Conservation (phyloP, 2,888 invertebrate species). For the Iphiclides podalirius region DNA sequence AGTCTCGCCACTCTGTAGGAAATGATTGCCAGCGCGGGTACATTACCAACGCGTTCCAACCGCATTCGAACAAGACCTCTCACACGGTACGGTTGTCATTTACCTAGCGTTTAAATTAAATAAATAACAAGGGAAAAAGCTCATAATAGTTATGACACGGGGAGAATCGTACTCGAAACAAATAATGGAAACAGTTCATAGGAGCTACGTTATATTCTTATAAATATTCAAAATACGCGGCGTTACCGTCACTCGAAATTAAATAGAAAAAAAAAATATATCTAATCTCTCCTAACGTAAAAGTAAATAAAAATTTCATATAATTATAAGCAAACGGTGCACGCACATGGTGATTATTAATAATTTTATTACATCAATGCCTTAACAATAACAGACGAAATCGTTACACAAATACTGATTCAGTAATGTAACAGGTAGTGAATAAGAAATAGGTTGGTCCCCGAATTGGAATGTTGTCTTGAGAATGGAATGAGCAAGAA, state of each 20-base stretch:
- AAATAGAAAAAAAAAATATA: conserved; percentile 61
- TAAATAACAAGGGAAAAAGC: conserved; percentile 69
- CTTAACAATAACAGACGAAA: conserved; percentile 22
- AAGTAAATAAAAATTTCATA: conserved; percentile 69
- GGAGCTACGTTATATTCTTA: conserved; percentile 70
- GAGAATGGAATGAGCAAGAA: not conserved
- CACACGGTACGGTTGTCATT: conserved; percentile 47
- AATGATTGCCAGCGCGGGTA: conserved; percentile 37
- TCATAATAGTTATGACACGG: conserved; percentile 69
- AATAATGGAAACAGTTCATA: conserved; percentile 68
- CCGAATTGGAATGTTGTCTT: conserved; percentile 67
- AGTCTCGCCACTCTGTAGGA: conserved; percentile 24
- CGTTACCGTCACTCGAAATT: conserved; percentile 71
- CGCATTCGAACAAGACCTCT: not conserved
- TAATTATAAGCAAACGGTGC: conserved; percentile 68
- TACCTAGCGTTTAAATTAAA: conserved; percentile 66
- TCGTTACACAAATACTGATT: conserved; percentile 20
- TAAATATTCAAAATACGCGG: conserved; percentile 72
- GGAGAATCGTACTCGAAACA: conserved; percentile 64
- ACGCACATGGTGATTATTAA: conserved; percentile 32
- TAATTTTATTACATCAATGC: conserved; percentile 24
- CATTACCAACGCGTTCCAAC: no score
- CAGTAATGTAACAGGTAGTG: not conserved
- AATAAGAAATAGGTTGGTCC: conserved; percentile 50
- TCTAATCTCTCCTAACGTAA: conserved; percentile 74